phyloP scores from a whole-genome alignment of 37 sponge, comb jelly and placozoan species.

The Halichondria panicea region DNA sequence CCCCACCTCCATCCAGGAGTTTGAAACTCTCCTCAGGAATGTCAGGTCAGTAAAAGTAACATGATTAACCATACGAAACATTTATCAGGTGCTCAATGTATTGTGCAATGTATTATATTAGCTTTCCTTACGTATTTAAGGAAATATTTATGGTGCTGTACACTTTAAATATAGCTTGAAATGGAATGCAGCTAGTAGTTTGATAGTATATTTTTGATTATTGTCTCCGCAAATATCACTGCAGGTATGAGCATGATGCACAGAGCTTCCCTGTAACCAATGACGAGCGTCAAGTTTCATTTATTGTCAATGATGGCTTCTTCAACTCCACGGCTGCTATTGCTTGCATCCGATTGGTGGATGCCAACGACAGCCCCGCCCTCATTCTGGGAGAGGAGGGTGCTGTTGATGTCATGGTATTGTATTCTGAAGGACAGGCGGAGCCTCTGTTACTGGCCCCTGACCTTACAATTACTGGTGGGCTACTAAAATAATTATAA shows the following conservation, averaged over 20 bases:
- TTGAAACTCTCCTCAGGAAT: slow-evolving; percentile 34
- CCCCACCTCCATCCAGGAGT: slow-evolving; percentile 21
- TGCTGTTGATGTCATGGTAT: slow-evolving; percentile 44
- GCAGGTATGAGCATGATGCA: slow-evolving; percentile 4
- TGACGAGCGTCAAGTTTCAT: slow-evolving; percentile 22
- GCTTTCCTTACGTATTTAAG: background rate
- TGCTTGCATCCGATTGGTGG: slow-evolving; percentile 20
- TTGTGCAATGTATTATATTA: background rate
- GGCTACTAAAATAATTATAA: background rate
- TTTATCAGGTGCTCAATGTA: background rate
- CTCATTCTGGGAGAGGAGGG: slow-evolving; percentile 29
- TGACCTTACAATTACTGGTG: slow-evolving; percentile 40
- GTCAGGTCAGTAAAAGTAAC: slow-evolving; percentile 20
- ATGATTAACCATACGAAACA: background rate
- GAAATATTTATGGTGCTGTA: background rate
- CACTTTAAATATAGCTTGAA: background rate
- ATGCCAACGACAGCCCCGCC: slow-evolving; percentile 39
- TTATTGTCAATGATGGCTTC: slow-evolving; percentile 56
- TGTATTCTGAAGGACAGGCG: slow-evolving; percentile 58
- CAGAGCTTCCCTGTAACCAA: slow-evolving; percentile 14
- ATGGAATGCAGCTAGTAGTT: background rate
- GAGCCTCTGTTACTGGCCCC: slow-evolving; percentile 33
- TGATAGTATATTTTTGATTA: background rate
- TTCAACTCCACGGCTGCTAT: slow-evolving; percentile 35
- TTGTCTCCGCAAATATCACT: background rate